Conservation (phyloP, 2,797 vertebrate genomes). For the Hapalemur alaotrensis region DNA sequence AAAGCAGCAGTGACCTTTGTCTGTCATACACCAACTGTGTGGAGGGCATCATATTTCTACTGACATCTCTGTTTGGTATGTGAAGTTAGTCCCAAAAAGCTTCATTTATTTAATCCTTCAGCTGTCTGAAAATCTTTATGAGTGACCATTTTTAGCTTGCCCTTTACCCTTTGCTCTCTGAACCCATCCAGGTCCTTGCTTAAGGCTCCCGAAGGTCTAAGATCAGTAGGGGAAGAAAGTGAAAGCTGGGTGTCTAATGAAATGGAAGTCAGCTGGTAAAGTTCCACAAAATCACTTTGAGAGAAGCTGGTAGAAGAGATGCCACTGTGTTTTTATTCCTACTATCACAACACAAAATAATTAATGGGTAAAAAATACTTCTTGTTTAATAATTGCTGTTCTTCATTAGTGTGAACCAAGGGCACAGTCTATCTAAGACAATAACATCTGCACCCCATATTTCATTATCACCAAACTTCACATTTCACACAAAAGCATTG, state of each 20-base stretch:
- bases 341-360: constrained; percentile 83
- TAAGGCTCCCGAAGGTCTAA: constrained; percentile 47
- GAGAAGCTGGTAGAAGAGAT: constrained; percentile 71
- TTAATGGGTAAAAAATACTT: constrained; percentile 84
- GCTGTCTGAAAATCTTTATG: constrained; percentile 72
- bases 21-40: neutral
- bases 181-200: constrained; percentile 53
- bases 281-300: constrained; percentile 77
- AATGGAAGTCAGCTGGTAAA: constrained; percentile 57
- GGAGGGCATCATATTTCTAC: constrained; percentile 51
- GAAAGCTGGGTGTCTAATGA: constrained; percentile 60
- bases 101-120: constrained; percentile 72
- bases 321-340: constrained; percentile 75
- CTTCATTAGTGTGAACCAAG: constrained; percentile 88
- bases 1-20: constrained; percentile 58
- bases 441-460: constrained; percentile 89
- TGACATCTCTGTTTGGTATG: constrained; percentile 55
- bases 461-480: constrained; percentile 99
- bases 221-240: constrained; percentile 58
- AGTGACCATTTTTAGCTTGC: constrained; percentile 58
- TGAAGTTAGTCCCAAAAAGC: constrained; percentile 72
- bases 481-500: constrained; percentile 93
- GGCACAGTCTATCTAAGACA: constrained; percentile 86
- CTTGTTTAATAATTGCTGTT: constrained; percentile 87
- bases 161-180: constrained; percentile 67